Evolutionary conservation across 1,140 invertebrate genomes (phyloP).

Genomic region (Aphidius gifuensis): DNA sequence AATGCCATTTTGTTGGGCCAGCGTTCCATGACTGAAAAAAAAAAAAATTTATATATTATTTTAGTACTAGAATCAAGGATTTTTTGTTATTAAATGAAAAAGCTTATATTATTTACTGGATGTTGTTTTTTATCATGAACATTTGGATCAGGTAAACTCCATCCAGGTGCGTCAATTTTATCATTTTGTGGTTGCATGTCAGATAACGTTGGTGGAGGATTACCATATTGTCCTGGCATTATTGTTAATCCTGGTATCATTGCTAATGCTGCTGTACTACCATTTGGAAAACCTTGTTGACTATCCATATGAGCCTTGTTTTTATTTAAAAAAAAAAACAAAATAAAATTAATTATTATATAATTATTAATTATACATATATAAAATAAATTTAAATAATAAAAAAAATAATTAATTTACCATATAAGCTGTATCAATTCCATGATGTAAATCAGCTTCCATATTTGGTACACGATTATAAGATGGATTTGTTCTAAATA

Average conservation of each 20-base stretch:
- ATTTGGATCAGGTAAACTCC: slow-evolving; percentile 48
- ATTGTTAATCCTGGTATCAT: slow-evolving; percentile 47
- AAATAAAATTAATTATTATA: too few species aligned
- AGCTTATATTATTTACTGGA: slow-evolving; percentile 35
- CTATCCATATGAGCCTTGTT: slow-evolving; percentile 46
- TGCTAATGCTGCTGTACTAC: slow-evolving; percentile 44
- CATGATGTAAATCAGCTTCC: slow-evolving; percentile 50
- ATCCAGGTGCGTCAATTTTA: slow-evolving; percentile 49
- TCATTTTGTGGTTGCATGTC: slow-evolving; percentile 50
- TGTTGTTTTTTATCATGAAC: slow-evolving; percentile 51
- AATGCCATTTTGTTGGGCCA: too few species aligned
- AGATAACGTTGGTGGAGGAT: slow-evolving; percentile 34
- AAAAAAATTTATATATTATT: too few species aligned
- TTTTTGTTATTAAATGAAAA: neutral
- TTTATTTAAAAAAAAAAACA: slow-evolving; percentile 6
- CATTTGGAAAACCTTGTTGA: slow-evolving; percentile 49
- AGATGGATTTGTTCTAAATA: slow-evolving; percentile 45
- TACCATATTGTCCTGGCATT: slow-evolving; percentile 46
- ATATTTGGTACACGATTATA: slow-evolving; percentile 47
- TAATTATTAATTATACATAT: neutral
- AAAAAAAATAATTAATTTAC: slow-evolving; percentile 32
- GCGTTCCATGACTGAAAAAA: too few species aligned
- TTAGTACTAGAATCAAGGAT: too few species aligned
- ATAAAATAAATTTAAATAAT: neutral
- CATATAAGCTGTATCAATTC: slow-evolving; percentile 54